Evolutionary conservation across 2,797 vertebrate species (phyloP).

Genomic region (Myotis planiceps): DNA sequence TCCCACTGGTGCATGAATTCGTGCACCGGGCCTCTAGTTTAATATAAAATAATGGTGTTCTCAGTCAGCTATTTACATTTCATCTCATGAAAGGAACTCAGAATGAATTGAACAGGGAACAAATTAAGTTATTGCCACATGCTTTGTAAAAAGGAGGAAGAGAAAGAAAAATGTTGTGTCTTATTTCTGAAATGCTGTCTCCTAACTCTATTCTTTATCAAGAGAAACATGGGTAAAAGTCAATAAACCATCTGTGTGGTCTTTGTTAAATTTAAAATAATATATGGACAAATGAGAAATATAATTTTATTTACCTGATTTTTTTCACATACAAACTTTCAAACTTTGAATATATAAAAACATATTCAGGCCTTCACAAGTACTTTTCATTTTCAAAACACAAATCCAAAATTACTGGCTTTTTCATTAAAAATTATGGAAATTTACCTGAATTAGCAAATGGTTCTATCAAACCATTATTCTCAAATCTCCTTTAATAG

Average conservation of each 20-base stretch:
- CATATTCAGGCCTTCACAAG: neutral
- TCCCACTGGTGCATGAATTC: neutral
- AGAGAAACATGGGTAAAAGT: neutral
- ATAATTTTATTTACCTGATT: slow-evolving; percentile 65
- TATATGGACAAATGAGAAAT: slow-evolving; percentile 51
- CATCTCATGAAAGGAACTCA: neutral
- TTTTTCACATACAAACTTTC: slow-evolving; percentile 47
- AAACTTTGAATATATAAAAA: slow-evolving; percentile 34
- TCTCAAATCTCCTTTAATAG: neutral
- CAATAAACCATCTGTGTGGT: neutral
- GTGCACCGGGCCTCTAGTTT: neutral
- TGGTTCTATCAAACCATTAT: neutral
- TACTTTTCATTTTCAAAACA: slow-evolving; percentile 30
- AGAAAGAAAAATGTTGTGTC: neutral
- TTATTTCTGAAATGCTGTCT: neutral
- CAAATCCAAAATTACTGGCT: neutral
- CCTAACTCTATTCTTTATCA: neutral
- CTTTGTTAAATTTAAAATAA: slow-evolving; percentile 23
- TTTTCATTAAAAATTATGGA: neutral
- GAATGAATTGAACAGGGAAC: neutral
- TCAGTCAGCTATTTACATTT: neutral
- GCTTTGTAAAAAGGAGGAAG: neutral
- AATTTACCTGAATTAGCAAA: neutral
- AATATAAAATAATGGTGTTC: neutral
- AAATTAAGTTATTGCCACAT: neutral